phyloP scores from a whole-genome alignment of 1,140 invertebrate genomes.

The Drosophila mojavensis region DNA sequence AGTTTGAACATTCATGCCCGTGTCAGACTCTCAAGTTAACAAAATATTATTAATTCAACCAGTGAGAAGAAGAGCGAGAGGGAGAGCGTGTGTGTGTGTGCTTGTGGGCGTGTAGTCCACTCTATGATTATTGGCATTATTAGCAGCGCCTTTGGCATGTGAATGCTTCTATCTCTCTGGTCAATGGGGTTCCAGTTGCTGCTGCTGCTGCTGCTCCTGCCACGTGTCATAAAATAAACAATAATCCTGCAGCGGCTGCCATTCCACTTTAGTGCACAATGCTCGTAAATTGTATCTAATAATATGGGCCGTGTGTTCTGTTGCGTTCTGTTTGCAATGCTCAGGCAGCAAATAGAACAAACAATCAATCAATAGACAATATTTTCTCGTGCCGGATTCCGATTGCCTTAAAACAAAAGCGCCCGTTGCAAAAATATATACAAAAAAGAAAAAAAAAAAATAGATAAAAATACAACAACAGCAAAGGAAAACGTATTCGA shows the following conservation, averaged over 20 bases:
- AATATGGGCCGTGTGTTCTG: slow-evolving; percentile 67
- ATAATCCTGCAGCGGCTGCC: slow-evolving; percentile 76
- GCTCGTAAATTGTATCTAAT: slow-evolving; percentile 76
- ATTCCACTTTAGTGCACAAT: slow-evolving; percentile 80
- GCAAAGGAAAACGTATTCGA: too few relatives aligned
- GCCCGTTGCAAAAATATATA: slow-evolving; percentile 43
- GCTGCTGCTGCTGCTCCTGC: slow-evolving; percentile 36
- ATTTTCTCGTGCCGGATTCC: slow-evolving; percentile 68
- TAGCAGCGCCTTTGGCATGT: slow-evolving; percentile 62
- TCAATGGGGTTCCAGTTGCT: slow-evolving; percentile 10
- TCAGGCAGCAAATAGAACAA: slow-evolving; percentile 67
- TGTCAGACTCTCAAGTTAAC: slow-evolving; percentile 39
- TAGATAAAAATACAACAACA: neutral
- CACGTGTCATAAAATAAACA: slow-evolving; percentile 82
- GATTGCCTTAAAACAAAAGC: slow-evolving; percentile 80
- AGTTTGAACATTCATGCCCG: slow-evolving; percentile 19
- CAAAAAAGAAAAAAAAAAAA: slow-evolving; percentile 24
- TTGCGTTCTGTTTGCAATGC: slow-evolving; percentile 33
- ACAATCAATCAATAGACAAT: slow-evolving; percentile 82
- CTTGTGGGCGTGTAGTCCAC: slow-evolving; percentile 15
- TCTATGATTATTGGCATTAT: slow-evolving; percentile 73
- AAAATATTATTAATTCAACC: slow-evolving; percentile 66
- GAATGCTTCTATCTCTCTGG: slow-evolving; percentile 15
- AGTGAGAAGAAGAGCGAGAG: neutral
- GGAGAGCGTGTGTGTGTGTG: slow-evolving; percentile 1